These are phyloP conservation scores for Linnaemya tessellans DNA, from an alignment of 2,888 invertebrate species.

Conservation along the genomic window DNA sequence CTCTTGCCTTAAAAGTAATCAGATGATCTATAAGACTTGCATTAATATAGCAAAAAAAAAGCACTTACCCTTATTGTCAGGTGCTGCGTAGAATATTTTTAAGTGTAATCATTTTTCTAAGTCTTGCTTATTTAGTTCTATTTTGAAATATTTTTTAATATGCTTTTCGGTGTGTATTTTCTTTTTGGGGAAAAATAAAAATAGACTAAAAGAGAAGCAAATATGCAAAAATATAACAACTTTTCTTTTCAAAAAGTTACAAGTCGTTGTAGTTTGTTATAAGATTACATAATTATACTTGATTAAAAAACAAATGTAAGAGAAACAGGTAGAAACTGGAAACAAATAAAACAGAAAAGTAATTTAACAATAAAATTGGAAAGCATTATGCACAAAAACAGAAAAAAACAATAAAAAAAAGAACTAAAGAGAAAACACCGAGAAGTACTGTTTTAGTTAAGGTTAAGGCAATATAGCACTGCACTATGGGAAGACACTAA, in stretches of 20 bases:
- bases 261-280: constrained; percentile 43
- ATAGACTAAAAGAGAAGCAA: neutral
- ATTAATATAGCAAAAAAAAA: no score
- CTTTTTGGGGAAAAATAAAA: neutral
- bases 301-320: constrained; percentile 14
- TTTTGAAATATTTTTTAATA: neutral
- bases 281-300: constrained; percentile 54
- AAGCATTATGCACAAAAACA: neutral
- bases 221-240: constrained; percentile 34
- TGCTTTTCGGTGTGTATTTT: neutral
- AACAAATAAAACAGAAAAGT: constrained; percentile 17
- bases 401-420: neutral
- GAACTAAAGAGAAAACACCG: neutral
- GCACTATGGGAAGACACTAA: neutral
- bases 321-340: constrained; percentile 8
- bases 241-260: constrained; percentile 38
- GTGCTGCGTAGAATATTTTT: neutral
- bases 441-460: constrained; percentile 8
- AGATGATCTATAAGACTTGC: no score
- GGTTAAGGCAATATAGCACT: neutral
- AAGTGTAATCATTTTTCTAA: neutral
- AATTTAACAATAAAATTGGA: constrained; percentile 30
- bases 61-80: neutral
- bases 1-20: no score
- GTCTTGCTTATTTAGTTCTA: neutral